phyloP scores from a whole-genome alignment of 2,113 vertebrate genomes.

The Emydura subglobosa region DNA sequence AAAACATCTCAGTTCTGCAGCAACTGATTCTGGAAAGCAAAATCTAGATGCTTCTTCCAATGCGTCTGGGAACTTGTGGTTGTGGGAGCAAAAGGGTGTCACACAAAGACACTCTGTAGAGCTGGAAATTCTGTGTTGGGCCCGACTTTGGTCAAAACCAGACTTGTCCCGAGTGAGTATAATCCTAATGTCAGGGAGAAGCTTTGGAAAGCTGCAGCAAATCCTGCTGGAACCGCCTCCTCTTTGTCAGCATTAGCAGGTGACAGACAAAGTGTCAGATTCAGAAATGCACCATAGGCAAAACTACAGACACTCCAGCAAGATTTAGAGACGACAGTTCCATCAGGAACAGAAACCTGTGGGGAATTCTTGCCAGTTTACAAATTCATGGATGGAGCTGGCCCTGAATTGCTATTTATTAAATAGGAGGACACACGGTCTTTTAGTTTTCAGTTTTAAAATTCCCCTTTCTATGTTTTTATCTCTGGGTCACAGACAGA shows the following conservation, averaged over 20 bases:
- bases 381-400: neutral
- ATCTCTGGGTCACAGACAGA: neutral
- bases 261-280: constrained; percentile 15
- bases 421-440: neutral
- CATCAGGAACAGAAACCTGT: neutral
- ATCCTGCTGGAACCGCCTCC: neutral
- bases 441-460: constrained; percentile 11
- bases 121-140: neutral
- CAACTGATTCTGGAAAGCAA: neutral
- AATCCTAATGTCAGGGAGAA: neutral
- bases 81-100: neutral
- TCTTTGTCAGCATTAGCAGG: neutral
- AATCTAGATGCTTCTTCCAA: neutral
- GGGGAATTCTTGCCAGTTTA: neutral
- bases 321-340: neutral
- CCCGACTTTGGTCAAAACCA: neutral
- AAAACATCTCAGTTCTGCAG: neutral
- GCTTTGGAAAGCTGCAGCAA: neutral
- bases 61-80: neutral
- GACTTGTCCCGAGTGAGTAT: neutral
- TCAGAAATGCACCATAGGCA: neutral
- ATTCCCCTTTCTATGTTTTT: neutral
- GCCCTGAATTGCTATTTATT: neutral
- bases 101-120: neutral
- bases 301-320: neutral